These are phyloP conservation scores for Coelopa frigida DNA, from an alignment of 1,140 invertebrate species.

Conservation along the genomic window DNA sequence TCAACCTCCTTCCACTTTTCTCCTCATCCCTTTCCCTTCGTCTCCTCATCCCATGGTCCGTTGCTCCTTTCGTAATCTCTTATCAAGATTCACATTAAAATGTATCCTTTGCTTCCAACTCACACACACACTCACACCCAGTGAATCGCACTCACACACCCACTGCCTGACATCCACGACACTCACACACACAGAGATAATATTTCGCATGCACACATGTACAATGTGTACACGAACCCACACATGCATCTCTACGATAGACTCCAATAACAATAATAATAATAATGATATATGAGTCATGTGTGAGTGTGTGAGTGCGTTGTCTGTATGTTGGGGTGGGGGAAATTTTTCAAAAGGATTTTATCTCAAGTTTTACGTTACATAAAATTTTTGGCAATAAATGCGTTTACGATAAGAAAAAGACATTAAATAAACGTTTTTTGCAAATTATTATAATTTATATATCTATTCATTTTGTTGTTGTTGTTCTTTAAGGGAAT, in stretches of 20 bases:
- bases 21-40: neutral
- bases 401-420: constrained; percentile 21
- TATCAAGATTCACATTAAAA: constrained; percentile 46
- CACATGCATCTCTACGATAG: too few relatives aligned
- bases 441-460: too few relatives aligned
- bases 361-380: constrained; percentile 42
- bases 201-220: neutral
- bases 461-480: too few relatives aligned
- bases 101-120: constrained; percentile 36
- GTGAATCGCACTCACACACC: constrained; percentile 19
- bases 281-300: too few relatives aligned
- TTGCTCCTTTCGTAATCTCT: too few relatives aligned
- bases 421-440: too few relatives aligned
- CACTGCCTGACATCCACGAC: too few relatives aligned
- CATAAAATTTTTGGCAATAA: constrained; percentile 39
- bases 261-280: too few relatives aligned
- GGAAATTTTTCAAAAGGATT: too few relatives aligned
- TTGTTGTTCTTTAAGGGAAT: too few relatives aligned
- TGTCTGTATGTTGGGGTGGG: constrained; percentile 9
- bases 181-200: constrained; percentile 1
- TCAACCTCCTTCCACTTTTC: constrained; percentile 13
- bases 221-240: too few relatives aligned
- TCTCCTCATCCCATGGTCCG: constrained; percentile 34
- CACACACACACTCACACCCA: constrained; percentile 13
- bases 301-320: constrained; percentile 6